phyloP scores from a whole-genome alignment of 2,888 invertebrate genomes.

The Oligia strigilis region DNA sequence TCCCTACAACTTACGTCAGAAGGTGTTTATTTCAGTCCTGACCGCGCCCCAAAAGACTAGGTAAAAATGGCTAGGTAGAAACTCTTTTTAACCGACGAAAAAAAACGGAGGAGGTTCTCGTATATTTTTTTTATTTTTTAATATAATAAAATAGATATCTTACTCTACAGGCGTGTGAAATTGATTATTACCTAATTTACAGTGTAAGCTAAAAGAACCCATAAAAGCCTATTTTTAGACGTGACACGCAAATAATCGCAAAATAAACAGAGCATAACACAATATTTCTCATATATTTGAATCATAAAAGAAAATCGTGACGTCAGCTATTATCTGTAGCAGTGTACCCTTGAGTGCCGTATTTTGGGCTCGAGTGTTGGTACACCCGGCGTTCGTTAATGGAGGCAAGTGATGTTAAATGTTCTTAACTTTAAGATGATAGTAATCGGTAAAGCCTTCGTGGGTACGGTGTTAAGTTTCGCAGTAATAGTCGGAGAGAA shows the following conservation, averaged over 20 bases:
- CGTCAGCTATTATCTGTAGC: slow-evolving; percentile 49
- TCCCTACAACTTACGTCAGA: slow-evolving; percentile 17
- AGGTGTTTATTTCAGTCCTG: slow-evolving; percentile 30
- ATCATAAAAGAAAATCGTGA: slow-evolving; percentile 59
- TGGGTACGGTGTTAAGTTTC: slow-evolving; percentile 41
- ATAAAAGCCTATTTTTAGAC: slow-evolving; percentile 3
- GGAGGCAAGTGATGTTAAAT: slow-evolving; percentile 48
- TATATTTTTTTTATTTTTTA: too few species aligned
- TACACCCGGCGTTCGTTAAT: slow-evolving; percentile 52
- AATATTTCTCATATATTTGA: slow-evolving; percentile 29
- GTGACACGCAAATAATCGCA: slow-evolving; percentile 7
- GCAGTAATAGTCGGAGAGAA: slow-evolving; percentile 20
- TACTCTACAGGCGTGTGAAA: not conserved
- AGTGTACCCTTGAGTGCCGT: slow-evolving; percentile 59
- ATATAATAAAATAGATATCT: not conserved
- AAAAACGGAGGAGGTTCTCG: too few species aligned
- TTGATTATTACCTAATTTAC: not conserved
- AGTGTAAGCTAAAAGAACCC: not conserved
- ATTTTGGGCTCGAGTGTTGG: slow-evolving; percentile 53
- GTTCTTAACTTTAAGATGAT: slow-evolving; percentile 61
- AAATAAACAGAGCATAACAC: slow-evolving; percentile 28
- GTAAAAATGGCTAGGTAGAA: not conserved
- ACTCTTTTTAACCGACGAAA: not conserved
- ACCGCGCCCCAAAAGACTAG: slow-evolving; percentile 2
- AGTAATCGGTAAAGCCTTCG: slow-evolving; percentile 29